Base-by-base conservation (phyloP, 1,140 invertebrate genomes). In the Halesus radiatus region DNA sequence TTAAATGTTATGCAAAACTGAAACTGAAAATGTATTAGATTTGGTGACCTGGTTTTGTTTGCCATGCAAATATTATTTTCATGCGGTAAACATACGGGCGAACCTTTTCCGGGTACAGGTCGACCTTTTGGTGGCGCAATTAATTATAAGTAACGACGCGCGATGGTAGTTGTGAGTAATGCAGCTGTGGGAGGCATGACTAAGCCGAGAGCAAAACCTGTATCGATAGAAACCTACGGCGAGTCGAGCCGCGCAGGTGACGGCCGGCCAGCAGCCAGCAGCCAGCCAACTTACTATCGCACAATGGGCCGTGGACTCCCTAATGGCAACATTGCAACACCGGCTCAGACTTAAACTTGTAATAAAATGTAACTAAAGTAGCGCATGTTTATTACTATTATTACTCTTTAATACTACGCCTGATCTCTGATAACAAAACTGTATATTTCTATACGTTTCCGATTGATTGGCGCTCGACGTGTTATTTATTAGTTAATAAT, bases 151-250 rank as follows among this genome's bases (percentile, higher is more conserved):
- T 18, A 60, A 45, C 68, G 68, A 29, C 16, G 20, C 56, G 72
- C 54, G 54, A 29, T 20, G 53, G 72, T 37, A 18, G 72, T 18
- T 29, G 72, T 75, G 72, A 75, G 72, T 58, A 75, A 75, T 75
- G 54, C 54, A 37, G 32, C 72, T 58, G 72, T 75, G 53, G 72
- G 72, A 75, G 72, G 72, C 22, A 58, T 75, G 72, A 75, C 72
- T 75, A 75, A 75, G 68, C 29, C 72, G 72, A 29, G 72, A 75
- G 72, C 72, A 75, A 75, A 72, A 72, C 68, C 68, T 72, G 68
- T 72, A 72, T 72, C 68, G 45, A 52, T 53, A 53, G 68, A 37
- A 66, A 66, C 62, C 62, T 66, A 60, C 16, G 26, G 62, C 62
- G 16, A 29, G 62, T 20, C 68, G 45, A 26, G 20, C 3, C 18